Evolutionary conservation across 2,113 vertebrate species (phyloP), one percentile per base, ranked within the genome.

Genomic region (Equus przewalskii): DNA sequence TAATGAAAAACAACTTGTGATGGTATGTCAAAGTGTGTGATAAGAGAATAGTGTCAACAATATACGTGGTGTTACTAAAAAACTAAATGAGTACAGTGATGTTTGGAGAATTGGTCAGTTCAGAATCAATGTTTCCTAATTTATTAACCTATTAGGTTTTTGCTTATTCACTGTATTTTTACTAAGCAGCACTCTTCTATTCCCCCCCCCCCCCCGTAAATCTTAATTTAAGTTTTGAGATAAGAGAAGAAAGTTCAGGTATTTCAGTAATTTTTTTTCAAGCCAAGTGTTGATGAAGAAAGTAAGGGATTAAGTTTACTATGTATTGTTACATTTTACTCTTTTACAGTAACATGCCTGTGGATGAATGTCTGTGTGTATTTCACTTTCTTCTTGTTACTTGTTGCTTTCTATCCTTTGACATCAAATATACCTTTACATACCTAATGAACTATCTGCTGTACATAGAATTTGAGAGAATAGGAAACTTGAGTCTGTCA

Each of bases 111-210:
- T 92, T 80, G 22, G 19, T 89, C n/a, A 72, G 24, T 80, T 93
- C 56, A 89, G 44, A 84, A 91, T 22, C 76, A 65, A 58, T 91
- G 30, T 46, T 95, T 92, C 58, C 81, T 94, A 56, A 78, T 92
- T 93, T 91, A 76, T 83, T 92, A 96, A 89, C 3, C 22, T 11
- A 36, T 62, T 78, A 80, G 81, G 36, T n/a, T 95, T 97, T 93
- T 86, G 18, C 12, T 54, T 73, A 36, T 75, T 94, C 44, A 51
- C 16, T 91, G 2, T 94, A n/a, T 72, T 94, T 96, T 76, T 87
- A 65, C 28, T 69, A 33, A 78, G 6, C 33, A 54, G 49, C 11
- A 51, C 18, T 91, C 72, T 44, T 62, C 8, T 73, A 21, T 51
- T 51, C n/a, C n/a, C n/a, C n/a, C n/a, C n/a, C 28, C 36, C 5